These are phyloP conservation scores for Ips nitidus DNA, from an alignment of 1,140 invertebrate genomes.

Conservation along the genomic window DNA sequence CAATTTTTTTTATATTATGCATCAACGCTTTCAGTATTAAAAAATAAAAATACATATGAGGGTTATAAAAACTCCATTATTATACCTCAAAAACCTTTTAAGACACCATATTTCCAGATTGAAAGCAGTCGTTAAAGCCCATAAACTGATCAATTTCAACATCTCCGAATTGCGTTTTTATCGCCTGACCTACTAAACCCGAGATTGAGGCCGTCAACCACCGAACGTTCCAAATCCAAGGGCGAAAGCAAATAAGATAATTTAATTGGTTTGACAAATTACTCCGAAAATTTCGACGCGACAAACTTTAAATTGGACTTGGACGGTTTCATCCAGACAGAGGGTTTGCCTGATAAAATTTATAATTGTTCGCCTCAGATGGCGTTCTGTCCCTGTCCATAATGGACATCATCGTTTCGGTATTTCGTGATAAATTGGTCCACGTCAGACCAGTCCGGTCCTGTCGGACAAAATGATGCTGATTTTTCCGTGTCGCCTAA, in stretches of 20 bases:
- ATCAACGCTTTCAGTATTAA: no score
- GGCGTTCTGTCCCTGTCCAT: constrained; percentile 6
- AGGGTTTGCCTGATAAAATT: constrained; percentile 23
- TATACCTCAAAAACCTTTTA: no score
- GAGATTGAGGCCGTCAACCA: not conserved
- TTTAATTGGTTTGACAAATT: constrained; percentile 44
- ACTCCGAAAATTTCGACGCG: constrained; percentile 39
- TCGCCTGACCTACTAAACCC: no score
- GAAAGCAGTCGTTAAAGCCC: no score
- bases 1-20: no score
- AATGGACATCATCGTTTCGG: constrained; percentile 15
- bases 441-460: not conserved
- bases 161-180: no score
- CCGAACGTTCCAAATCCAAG: not conserved
- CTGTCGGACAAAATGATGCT: not conserved
- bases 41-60: no score
- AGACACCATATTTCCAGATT: no score
- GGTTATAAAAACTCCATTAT: no score
- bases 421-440: constrained; percentile 5
- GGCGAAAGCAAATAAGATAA: constrained; percentile 38
- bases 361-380: constrained; percentile 21
- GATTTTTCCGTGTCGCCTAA: not conserved
- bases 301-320: constrained; percentile 41
- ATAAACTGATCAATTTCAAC: no score
- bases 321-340: constrained; percentile 26